phyloP scores from a whole-genome alignment of 2,113 vertebrate species.

The Equus przewalskii region DNA sequence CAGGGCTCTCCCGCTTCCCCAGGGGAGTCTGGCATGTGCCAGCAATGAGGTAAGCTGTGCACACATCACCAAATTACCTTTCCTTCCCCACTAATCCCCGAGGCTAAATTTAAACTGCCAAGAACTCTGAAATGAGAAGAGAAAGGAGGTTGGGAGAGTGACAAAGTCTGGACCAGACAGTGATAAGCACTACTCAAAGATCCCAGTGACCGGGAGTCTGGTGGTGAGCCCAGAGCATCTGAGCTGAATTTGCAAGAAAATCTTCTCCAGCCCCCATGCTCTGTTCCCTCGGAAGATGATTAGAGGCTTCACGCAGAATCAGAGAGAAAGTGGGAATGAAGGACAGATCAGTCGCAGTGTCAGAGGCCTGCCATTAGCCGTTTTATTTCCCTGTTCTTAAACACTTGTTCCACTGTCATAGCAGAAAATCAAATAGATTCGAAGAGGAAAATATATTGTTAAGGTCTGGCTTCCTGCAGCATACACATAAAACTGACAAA shows the following conservation, averaged over 20 bases:
- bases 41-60: slow-evolving; percentile 41
- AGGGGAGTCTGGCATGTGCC: background rate
- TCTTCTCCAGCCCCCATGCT: background rate
- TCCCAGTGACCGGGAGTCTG: background rate
- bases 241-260: background rate
- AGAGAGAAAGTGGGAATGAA: background rate
- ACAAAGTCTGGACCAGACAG: background rate
- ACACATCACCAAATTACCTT: background rate
- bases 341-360: background rate
- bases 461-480: slow-evolving; percentile 16
- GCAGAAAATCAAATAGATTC: background rate
- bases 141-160: background rate
- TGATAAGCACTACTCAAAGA: background rate
- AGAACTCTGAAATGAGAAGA: background rate
- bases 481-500: background rate
- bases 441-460: background rate
- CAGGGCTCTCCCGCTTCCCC: background rate
- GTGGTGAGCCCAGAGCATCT: background rate
- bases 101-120: slow-evolving; percentile 43
- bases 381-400: slow-evolving; percentile 9
- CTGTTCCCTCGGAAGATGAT: background rate
- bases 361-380: background rate
- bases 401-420: background rate
- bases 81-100: background rate
- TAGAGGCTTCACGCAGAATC: slow-evolving; percentile 1